Evolutionary conservation across 2,888 invertebrate species (phyloP).

Genomic region (Rambutsinella grinnellia): DNA sequence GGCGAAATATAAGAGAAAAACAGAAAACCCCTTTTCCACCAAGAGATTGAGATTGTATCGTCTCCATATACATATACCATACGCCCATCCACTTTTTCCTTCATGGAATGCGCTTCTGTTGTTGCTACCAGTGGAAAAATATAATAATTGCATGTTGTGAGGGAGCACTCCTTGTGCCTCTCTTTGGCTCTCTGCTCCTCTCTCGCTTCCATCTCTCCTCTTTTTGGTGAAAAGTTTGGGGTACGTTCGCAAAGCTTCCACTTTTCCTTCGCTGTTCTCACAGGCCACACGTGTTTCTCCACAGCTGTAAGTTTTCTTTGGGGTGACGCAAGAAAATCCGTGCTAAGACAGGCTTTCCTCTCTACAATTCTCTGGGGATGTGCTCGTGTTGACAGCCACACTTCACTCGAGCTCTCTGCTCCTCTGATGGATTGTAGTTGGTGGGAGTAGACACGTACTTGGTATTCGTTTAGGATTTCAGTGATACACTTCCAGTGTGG

Average conservation of each 20-base stretch:
- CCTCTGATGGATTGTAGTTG: too few species aligned
- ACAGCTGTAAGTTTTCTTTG: neutral
- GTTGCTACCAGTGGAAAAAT: too few species aligned
- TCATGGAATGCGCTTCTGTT: too few species aligned
- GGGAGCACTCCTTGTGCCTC: conserved; percentile 37
- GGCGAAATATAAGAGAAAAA: neutral
- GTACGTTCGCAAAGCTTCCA: conserved; percentile 31
- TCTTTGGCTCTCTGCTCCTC: neutral
- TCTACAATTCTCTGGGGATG: conserved; percentile 1
- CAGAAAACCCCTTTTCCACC: neutral
- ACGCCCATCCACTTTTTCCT: too few species aligned
- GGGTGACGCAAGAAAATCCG: conserved; percentile 29
- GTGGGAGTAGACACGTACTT: too few species aligned
- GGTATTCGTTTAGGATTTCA: too few species aligned
- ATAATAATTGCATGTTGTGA: too few species aligned
- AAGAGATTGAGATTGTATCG: too few species aligned
- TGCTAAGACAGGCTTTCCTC: neutral
- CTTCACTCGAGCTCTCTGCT: too few species aligned
- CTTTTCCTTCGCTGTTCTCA: conserved; percentile 18
- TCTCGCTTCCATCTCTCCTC: conserved; percentile 5
- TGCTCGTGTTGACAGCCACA: too few species aligned
- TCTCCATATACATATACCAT: too few species aligned
- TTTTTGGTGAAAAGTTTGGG: conserved; percentile 42
- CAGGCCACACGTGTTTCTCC: conserved; percentile 17
- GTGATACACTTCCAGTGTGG: too few species aligned